Evolutionary conservation across 2,888 invertebrate genomes (phyloP).

Genomic region (Odontomyia ornata): DNA sequence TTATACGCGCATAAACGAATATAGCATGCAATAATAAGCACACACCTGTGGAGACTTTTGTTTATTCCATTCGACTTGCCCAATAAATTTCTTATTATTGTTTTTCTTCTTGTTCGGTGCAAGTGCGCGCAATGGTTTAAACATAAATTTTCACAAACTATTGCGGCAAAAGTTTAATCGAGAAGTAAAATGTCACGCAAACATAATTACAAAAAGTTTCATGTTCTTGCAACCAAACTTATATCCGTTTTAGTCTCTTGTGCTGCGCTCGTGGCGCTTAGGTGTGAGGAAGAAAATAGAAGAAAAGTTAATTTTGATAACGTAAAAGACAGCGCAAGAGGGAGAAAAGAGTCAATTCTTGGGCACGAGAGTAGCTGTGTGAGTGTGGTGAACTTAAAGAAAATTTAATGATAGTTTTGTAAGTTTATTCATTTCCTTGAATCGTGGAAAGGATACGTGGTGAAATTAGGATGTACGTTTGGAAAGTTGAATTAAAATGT

Average conservation of each 20-base stretch:
- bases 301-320: slow-evolving; percentile 32
- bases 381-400: neutral
- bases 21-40: neutral
- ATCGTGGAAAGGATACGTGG: slow-evolving; percentile 24
- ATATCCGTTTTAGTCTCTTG: neutral
- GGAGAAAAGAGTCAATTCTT: neutral
- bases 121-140: neutral
- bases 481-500: too few species aligned
- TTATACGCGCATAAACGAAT: neutral
- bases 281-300: slow-evolving; percentile 18
- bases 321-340: neutral
- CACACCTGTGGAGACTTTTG: slow-evolving; percentile 31
- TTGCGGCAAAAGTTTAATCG: slow-evolving; percentile 36
- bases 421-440: slow-evolving; percentile 34
- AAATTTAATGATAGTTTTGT: slow-evolving; percentile 37
- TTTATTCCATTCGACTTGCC: slow-evolving; percentile 15
- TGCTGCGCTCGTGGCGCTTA: neutral
- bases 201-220: slow-evolving; percentile 40
- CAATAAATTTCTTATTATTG: slow-evolving; percentile 29
- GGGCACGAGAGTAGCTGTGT: too few species aligned
- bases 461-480: too few species aligned
- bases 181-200: slow-evolving; percentile 40
- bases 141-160: slow-evolving; percentile 35
- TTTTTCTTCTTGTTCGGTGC: too few species aligned
- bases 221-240: slow-evolving; percentile 27